phyloP scores from a whole-genome alignment of 2,797 vertebrate genomes.

The Malacoctenus gilli region DNA sequence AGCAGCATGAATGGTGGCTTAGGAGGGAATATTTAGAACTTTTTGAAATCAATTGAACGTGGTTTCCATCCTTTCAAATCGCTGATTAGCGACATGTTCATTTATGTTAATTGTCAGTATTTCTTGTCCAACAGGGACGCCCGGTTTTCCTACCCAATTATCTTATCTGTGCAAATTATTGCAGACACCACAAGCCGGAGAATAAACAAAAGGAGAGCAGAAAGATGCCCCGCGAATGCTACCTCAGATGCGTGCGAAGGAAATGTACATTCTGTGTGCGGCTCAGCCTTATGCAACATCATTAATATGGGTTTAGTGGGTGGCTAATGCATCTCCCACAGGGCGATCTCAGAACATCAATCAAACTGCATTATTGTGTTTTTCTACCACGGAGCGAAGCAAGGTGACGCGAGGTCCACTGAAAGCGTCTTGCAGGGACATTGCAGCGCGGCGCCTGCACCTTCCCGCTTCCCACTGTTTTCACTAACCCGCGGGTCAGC shows the following conservation, averaged over 20 bases:
- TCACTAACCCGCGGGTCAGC: constrained; percentile 54
- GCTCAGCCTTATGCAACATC: background rate
- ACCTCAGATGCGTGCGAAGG: background rate
- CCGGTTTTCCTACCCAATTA: background rate
- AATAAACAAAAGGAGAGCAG: background rate
- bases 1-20: constrained; percentile 10
- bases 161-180: background rate
- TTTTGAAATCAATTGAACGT: constrained; percentile 9
- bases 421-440: constrained; percentile 20
- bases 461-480: constrained; percentile 32
- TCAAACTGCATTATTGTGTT: constrained; percentile 38
- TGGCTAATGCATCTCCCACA: constrained; percentile 10
- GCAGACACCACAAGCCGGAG: background rate
- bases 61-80: constrained; percentile 2
- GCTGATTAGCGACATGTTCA: constrained; percentile 15
- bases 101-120: constrained; percentile 4
- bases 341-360: constrained; percentile 15
- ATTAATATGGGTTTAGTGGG: constrained; percentile 15
- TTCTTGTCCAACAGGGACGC: background rate
- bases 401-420: constrained; percentile 16
- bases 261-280: constrained; percentile 3
- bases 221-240: background rate
- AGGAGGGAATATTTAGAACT: constrained; percentile 5
- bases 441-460: constrained; percentile 13
- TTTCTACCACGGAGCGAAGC: constrained; percentile 8